These are phyloP conservation scores for Phoxinus dragarum DNA, from an alignment of 2,797 vertebrate species.

Conservation along the genomic window DNA sequence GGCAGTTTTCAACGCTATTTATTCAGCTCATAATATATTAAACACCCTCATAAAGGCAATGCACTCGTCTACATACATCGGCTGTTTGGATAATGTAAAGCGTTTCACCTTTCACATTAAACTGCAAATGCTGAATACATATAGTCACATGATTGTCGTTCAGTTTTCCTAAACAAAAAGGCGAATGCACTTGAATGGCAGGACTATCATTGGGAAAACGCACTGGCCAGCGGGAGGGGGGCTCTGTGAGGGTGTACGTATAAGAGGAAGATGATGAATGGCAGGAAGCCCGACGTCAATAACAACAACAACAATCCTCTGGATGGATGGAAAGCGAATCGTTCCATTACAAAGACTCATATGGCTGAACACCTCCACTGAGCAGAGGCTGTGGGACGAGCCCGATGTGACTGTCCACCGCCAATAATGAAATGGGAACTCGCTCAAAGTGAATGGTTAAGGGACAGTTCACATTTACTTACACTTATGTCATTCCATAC, in stretches of 20 bases:
- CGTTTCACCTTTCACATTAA: constrained; percentile 14
- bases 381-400: background rate
- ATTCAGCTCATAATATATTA: constrained; percentile 36
- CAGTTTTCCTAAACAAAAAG: constrained; percentile 26
- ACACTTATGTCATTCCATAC: background rate
- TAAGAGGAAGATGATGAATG: constrained; percentile 42
- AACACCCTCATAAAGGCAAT: constrained; percentile 22
- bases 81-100: constrained; percentile 33
- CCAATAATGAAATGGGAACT: background rate
- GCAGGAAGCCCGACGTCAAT: constrained; percentile 31
- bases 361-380: background rate
- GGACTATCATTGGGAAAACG: background rate
- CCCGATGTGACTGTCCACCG: background rate
- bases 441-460: background rate
- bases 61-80: constrained; percentile 16
- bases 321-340: constrained; percentile 2
- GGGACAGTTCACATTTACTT: background rate
- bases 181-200: background rate
- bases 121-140: background rate
- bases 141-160: background rate
- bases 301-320: background rate
- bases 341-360: background rate
- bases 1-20: constrained; percentile 14
- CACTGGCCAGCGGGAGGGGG: background rate
- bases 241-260: background rate